Conservation (phyloP, 2,888 invertebrate genomes). For the Drosophila seclusa region DNA sequence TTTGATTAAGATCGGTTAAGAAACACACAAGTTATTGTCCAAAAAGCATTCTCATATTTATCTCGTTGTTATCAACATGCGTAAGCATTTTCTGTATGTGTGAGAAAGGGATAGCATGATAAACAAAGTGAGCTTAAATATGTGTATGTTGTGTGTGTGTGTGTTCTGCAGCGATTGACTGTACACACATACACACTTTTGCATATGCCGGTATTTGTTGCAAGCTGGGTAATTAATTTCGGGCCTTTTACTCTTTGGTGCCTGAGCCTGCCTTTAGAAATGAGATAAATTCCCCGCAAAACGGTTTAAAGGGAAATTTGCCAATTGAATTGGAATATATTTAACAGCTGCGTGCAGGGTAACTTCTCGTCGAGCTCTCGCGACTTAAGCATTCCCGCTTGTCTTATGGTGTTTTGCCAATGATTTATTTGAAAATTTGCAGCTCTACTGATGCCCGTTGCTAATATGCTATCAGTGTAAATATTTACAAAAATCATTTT, state of each 20-base stretch:
- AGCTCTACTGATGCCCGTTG: constrained; percentile 15
- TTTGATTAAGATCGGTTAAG: background rate
- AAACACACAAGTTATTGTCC: background rate
- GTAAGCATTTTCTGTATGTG: background rate
- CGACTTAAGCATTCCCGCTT: background rate
- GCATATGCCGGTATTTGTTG: background rate
- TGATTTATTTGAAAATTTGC: constrained; percentile 49
- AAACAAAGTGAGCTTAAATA: background rate
- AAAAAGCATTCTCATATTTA: background rate
- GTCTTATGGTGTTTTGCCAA: constrained; percentile 21
- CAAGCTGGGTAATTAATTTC: background rate
- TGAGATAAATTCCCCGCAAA: background rate
- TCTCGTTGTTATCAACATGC: background rate
- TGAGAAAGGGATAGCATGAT: background rate
- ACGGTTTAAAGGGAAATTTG: background rate
- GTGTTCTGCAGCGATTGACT: background rate
- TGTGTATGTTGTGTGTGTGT: background rate
- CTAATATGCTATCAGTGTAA: constrained; percentile 63
- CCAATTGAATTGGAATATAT: background rate
- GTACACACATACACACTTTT: background rate
- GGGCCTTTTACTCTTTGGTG: background rate
- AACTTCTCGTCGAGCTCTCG: background rate
- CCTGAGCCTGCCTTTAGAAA: background rate
- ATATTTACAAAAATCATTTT: constrained; percentile 75
- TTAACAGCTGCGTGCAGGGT: background rate